Conservation (phyloP, 2,113 vertebrate genomes). For the Eulacestoma nigropectus region DNA sequence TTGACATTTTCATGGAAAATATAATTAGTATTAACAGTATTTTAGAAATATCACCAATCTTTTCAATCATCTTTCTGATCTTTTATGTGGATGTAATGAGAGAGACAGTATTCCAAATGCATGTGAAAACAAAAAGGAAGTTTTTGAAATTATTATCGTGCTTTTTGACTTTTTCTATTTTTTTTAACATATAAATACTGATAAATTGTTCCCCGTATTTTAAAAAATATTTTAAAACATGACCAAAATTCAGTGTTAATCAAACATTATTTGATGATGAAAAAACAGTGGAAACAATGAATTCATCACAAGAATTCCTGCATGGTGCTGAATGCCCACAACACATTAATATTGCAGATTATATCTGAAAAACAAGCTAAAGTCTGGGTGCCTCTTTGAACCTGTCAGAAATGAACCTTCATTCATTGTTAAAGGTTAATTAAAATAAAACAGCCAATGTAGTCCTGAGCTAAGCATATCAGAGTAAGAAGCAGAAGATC, state of each 20-base stretch:
- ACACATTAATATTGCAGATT: constrained; percentile 3
- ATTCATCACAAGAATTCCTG: neutral
- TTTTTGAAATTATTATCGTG: neutral
- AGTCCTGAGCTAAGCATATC: neutral
- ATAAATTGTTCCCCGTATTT: neutral
- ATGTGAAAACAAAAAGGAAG: neutral
- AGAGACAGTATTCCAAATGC: neutral
- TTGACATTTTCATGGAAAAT: neutral
- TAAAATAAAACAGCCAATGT: neutral
- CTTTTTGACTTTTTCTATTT: neutral
- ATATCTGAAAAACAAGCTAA: constrained; percentile 1
- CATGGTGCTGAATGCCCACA: neutral
- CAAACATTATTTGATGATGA: neutral
- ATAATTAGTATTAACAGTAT: neutral
- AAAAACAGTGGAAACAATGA: neutral
- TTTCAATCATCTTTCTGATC: neutral
- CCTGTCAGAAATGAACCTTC: constrained; percentile 16
- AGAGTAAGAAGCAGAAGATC: neutral
- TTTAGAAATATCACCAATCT: neutral
- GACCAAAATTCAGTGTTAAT: neutral
- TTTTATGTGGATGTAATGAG: neutral
- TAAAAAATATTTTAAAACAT: neutral
- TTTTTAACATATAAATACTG: neutral
- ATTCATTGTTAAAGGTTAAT: constrained; percentile 39
- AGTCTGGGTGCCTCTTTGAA: neutral